Conservation (phyloP, 2,888 invertebrate species). For the Euzophera pinguis region DNA sequence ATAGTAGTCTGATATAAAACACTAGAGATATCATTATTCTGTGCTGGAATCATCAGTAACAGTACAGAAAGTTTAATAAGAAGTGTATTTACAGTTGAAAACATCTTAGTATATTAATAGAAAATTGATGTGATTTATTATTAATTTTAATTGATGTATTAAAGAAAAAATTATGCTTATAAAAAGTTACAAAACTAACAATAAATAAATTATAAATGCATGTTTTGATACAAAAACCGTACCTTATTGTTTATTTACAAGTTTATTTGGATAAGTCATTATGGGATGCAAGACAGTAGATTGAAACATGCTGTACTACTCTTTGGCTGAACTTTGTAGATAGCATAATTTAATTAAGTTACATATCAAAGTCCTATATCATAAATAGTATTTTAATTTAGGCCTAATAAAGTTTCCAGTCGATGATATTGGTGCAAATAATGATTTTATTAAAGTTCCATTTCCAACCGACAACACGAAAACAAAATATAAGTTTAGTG, state of each 20-base stretch:
- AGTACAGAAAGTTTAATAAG: not conserved
- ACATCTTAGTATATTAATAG: not conserved
- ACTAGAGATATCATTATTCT: too few species aligned
- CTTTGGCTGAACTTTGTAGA: slow-evolving; percentile 19
- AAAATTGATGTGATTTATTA: not conserved
- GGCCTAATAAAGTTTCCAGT: too few species aligned
- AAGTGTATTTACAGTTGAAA: not conserved
- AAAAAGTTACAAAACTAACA: not conserved
- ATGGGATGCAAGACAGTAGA: not conserved
- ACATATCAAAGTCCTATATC: not conserved
- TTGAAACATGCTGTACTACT: slow-evolving; percentile 12
- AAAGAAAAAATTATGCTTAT: not conserved
- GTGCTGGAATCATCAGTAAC: too few species aligned
- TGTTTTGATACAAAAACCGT: slow-evolving; percentile 1
- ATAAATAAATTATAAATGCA: not conserved
- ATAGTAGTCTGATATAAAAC: too few species aligned
- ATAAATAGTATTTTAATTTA: too few species aligned
- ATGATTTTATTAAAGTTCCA: too few species aligned
- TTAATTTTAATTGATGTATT: too few species aligned
- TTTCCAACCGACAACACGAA: too few species aligned
- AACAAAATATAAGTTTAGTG: too few species aligned
- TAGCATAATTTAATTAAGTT: not conserved
- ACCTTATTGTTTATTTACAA: not conserved
- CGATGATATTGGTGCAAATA: too few species aligned
- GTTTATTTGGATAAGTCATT: not conserved